Percentiles rank a stretch among this genome's conserved stretches.
These are phyloP conservation scores for Agyllia agylla DNA, from an alignment of 2,888 invertebrate genomes.

Conservation along the genomic window DNA sequence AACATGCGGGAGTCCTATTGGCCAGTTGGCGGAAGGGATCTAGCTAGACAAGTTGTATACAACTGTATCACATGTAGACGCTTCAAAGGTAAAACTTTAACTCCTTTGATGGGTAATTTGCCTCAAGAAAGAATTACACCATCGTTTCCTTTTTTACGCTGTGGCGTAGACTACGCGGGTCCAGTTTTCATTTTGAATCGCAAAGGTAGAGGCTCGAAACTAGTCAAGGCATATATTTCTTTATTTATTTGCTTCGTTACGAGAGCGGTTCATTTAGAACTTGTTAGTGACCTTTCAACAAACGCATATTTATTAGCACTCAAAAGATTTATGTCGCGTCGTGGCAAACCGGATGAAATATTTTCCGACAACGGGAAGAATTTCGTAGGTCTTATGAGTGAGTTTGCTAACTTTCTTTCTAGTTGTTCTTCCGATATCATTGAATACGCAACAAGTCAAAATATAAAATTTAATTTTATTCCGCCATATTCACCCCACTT, in stretches of 20 bases:
- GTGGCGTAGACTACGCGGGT: constrained; percentile 20
- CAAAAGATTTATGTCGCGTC: neutral
- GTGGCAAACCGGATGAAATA: neutral
- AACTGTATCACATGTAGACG: constrained; percentile 24
- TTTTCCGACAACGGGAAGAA: neutral
- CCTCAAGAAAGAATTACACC: constrained; percentile 25
- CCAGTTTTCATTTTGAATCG: neutral
- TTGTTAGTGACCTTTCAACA: neutral
- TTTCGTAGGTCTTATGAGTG: neutral
- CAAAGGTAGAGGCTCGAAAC: neutral
- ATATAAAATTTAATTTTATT: neutral
- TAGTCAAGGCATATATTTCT: neutral
- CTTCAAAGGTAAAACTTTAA: neutral
- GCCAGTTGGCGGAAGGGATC: constrained; percentile 30
- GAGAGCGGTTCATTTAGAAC: neutral
- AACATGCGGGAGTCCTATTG: constrained; percentile 29
- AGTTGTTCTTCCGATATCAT: neutral
- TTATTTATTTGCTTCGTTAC: neutral
- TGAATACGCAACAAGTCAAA: neutral
- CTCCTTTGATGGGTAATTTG: constrained; percentile 31
- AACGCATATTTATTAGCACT: neutral
- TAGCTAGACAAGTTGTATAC: constrained; percentile 43
- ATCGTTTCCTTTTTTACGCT: neutral
- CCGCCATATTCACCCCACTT: neutral
- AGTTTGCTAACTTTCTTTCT: neutral